Conservation (phyloP, 2,113 vertebrate genomes). For the Ptychochromis oligacanthus region DNA sequence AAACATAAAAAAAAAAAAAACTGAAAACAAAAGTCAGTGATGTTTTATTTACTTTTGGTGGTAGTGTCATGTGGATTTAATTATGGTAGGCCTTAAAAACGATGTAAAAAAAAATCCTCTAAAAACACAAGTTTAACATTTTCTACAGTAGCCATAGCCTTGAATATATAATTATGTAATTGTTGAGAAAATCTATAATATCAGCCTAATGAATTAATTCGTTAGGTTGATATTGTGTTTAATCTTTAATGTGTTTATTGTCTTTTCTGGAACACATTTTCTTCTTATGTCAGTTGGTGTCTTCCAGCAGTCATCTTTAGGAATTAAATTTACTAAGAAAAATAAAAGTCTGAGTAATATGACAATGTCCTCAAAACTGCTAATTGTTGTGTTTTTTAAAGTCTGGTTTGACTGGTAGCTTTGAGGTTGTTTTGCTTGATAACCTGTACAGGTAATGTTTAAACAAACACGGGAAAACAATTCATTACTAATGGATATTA, state of each 20-base stretch:
- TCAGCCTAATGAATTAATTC: not conserved
- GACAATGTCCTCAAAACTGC: not conserved
- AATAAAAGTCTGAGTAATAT: not conserved
- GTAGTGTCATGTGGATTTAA: not conserved
- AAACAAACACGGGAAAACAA: not conserved
- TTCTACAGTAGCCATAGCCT: not conserved
- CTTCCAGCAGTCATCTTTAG: not conserved
- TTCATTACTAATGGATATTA: not conserved
- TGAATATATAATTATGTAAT: not conserved
- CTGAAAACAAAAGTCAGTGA: not conserved
- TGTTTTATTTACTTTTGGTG: not conserved
- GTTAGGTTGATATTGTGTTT: too few species aligned
- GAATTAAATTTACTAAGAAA: not conserved
- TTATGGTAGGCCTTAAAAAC: not conserved
- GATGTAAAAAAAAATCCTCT: too few species aligned
- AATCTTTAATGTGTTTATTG: not conserved
- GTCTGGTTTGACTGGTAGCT: not conserved
- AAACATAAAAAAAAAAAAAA: too few species aligned
- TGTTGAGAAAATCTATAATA: not conserved
- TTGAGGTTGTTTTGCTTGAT: not conserved
- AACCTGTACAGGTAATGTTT: not conserved
- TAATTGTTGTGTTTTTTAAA: not conserved
- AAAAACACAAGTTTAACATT: too few species aligned
- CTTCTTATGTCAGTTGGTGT: not conserved
- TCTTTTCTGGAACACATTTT: not conserved